A percentile compares a stretch with the other conserved stretches of the same genome.
Conservation (phyloP, 1,140 invertebrate species). For the Limonius californicus region DNA sequence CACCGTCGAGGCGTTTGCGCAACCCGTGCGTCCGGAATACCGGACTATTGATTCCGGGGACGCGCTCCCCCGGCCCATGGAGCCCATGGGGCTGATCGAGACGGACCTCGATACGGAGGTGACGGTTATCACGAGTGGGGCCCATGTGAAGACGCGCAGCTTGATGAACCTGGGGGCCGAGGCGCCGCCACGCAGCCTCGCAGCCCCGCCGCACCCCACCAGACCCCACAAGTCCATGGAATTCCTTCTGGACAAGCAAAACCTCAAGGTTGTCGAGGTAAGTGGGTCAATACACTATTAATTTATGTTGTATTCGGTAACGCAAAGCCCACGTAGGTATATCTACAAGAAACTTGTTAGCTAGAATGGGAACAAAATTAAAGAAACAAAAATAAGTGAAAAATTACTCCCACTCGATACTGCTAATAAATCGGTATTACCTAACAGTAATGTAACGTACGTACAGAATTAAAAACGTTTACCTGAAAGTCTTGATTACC, state of each 20-base stretch:
- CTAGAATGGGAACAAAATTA: no score
- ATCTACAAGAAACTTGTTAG: no score
- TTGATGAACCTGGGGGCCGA: conserved; percentile 71
- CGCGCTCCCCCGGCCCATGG: conserved; percentile 41
- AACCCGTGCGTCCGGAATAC: conserved; percentile 45
- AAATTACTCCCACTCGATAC: no score
- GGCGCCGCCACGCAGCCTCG: conserved; percentile 46
- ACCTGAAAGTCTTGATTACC: no score
- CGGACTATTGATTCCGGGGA: conserved; percentile 48
- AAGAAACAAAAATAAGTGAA: no score
- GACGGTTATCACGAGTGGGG: conserved; percentile 50
- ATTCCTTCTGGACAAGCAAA: conserved; percentile 87
- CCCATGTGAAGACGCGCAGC: conserved; percentile 68
- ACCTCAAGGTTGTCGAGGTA: conserved; percentile 72
- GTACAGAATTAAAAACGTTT: no score
- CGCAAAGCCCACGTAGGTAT: no score
- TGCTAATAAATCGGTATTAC: no score
- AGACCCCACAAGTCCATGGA: conserved; percentile 88
- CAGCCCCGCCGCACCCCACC: conserved; percentile 39
- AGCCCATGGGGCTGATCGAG: conserved; percentile 69
- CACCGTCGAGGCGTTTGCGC: conserved; percentile 39
- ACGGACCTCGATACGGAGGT: conserved; percentile 77
- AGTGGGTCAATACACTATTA: conserved; percentile 37
- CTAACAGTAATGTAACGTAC: no score
- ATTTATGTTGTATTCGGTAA: no score